Evolutionary conservation across 2,113 vertebrate genomes (phyloP).

Genomic region (Motacilla tschutschensis): DNA sequence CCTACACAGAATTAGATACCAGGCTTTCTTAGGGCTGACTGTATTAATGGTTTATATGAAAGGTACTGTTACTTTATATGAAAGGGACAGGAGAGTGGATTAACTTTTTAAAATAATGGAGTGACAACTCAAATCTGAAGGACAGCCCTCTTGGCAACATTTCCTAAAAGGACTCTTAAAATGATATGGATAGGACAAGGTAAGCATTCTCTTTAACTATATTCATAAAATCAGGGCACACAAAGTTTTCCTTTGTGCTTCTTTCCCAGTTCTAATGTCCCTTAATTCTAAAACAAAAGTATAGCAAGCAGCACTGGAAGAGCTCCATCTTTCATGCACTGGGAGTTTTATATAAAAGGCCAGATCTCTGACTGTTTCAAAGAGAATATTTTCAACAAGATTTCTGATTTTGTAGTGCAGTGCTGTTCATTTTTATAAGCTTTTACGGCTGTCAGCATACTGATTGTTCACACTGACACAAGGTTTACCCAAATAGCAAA

Average conservation of each 20-base stretch:
- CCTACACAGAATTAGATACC: background rate
- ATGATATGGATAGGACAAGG: background rate
- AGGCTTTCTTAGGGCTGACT: background rate
- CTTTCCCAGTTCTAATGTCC: background rate
- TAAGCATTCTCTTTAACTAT: background rate
- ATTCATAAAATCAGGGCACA: background rate
- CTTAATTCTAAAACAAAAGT: background rate
- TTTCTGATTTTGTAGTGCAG: background rate
- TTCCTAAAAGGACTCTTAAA: background rate
- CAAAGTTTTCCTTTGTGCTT: background rate
- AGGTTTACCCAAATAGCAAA: background rate
- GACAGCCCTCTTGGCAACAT: background rate
- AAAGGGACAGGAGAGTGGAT: background rate
- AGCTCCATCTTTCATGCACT: background rate
- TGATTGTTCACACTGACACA: background rate
- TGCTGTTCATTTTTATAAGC: background rate
- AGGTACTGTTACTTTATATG: background rate
- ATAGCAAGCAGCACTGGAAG: background rate
- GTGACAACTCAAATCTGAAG: background rate
- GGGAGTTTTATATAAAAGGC: background rate
- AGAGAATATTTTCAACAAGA: constrained; percentile 12
- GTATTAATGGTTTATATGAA: background rate
- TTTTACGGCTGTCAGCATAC: background rate
- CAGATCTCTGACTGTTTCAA: constrained; percentile 10
- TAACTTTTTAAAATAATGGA: background rate